phyloP scores from a whole-genome alignment of 1,140 invertebrate species.

The Antheraea mylitta region DNA sequence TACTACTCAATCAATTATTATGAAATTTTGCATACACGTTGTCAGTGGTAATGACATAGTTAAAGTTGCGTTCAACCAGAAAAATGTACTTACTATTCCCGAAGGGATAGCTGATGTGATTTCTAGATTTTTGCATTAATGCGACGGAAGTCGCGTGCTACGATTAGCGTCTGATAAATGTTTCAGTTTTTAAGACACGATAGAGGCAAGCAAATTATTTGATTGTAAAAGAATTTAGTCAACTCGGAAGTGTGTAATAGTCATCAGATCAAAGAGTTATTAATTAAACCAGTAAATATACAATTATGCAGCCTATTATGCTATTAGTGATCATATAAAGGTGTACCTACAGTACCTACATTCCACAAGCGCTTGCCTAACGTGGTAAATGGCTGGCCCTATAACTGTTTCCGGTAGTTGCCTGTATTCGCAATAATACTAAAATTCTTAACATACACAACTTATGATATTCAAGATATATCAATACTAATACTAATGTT shows the following conservation, averaged over 20 bases:
- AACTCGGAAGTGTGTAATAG: not conserved
- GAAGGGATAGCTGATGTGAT: no score
- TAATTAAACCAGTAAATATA: not conserved
- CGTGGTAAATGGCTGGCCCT: not conserved
- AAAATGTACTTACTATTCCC: no score
- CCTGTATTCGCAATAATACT: not conserved
- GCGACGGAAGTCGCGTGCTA: no score
- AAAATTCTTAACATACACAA: not conserved
- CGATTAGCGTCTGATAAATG: no score
- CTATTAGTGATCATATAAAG: not conserved
- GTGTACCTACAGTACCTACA: not conserved
- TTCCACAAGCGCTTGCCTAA: not conserved
- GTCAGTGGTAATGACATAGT: no score
- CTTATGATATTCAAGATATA: no score
- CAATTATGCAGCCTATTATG: not conserved
- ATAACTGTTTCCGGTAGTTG: not conserved
- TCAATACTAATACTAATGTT: no score
- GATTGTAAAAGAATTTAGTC: not conserved
- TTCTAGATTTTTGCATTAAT: no score
- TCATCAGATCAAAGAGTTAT: not conserved
- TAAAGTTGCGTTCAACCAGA: no score
- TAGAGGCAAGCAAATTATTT: not conserved
- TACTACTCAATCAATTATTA: no score
- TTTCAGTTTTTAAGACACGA: no score
- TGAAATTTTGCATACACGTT: no score